phyloP scores from a whole-genome alignment of 2,888 invertebrate genomes.

The Drosophila stalkeri region DNA sequence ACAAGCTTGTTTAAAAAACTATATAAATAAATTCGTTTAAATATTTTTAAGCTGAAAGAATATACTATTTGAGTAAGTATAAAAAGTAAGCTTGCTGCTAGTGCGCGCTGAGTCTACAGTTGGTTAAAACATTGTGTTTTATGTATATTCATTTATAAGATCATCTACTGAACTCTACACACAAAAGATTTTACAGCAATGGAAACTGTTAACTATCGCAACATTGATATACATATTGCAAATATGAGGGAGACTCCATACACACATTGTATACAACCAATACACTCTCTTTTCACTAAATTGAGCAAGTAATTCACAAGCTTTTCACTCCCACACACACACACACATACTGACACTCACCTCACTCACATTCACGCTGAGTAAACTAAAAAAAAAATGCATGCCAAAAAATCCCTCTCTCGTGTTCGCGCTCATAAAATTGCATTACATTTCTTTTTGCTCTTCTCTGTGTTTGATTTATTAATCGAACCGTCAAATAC shows the following conservation, averaged over 20 bases:
- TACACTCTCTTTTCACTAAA: background rate
- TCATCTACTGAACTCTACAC: background rate
- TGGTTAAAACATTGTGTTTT: background rate
- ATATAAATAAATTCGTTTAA: background rate
- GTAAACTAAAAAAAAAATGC: background rate
- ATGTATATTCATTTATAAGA: background rate
- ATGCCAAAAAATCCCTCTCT: background rate
- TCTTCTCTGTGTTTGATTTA: slow-evolving; percentile 1
- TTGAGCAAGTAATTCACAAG: background rate
- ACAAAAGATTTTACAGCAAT: no score
- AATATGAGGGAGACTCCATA: no score
- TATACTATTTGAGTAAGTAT: no score
- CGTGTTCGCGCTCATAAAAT: slow-evolving; percentile 6
- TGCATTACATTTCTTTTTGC: slow-evolving; percentile 21
- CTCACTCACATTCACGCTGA: background rate
- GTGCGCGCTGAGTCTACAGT: background rate
- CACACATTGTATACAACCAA: background rate
- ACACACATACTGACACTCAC: background rate
- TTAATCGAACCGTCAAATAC: slow-evolving; percentile 8
- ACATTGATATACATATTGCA: no score
- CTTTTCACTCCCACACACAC: background rate
- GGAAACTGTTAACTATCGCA: no score
- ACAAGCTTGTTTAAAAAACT: no score
- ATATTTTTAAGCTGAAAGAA: background rate
- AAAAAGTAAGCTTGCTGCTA: no score